These are phyloP conservation scores for Leptothorax acervorum DNA, from an alignment of 2,888 invertebrate genomes.

Conservation along the genomic window DNA sequence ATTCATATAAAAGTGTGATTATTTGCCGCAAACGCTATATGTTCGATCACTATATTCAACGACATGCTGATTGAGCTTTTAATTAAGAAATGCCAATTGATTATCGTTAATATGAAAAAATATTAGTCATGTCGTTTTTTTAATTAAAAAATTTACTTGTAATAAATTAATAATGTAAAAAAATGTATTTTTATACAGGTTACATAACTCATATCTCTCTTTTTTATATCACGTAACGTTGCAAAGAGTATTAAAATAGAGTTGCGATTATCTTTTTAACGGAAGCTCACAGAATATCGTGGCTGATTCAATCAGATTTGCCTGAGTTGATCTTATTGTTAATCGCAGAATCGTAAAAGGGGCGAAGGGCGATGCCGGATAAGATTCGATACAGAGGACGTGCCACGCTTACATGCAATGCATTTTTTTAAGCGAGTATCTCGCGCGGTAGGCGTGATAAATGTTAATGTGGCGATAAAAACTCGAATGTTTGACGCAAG, in stretches of 20 bases:
- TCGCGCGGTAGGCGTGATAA: conserved; percentile 2
- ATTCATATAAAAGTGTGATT: neutral
- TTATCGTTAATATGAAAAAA: neutral
- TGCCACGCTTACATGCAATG: conserved; percentile 29
- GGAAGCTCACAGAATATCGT: conserved; percentile 22
- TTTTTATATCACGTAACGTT: neutral
- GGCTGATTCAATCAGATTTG: conserved; percentile 32
- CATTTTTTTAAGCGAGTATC: conserved; percentile 29
- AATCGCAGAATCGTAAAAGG: conserved; percentile 21
- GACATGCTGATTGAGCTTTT: neutral
- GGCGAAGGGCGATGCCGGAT: conserved; percentile 31
- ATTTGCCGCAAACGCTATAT: neutral
- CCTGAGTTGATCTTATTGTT: conserved; percentile 14
- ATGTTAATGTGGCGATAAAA: conserved; percentile 42
- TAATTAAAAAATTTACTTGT: neutral
- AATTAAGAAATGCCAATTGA: conserved; percentile 16
- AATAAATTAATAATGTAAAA: conserved; percentile 4
- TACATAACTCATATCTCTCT: neutral
- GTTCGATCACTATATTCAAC: neutral
- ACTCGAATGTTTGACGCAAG: conserved; percentile 40
- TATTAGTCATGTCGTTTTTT: neutral
- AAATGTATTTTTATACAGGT: neutral
- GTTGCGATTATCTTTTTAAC: conserved; percentile 6
- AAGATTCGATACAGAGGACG: conserved; percentile 24
- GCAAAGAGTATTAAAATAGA: conserved; percentile 29